Evolutionary conservation across 2,113 vertebrate species (phyloP), one percentile per base, ranked within the genome.

Genomic region (Triplophysa siluroides): DNA sequence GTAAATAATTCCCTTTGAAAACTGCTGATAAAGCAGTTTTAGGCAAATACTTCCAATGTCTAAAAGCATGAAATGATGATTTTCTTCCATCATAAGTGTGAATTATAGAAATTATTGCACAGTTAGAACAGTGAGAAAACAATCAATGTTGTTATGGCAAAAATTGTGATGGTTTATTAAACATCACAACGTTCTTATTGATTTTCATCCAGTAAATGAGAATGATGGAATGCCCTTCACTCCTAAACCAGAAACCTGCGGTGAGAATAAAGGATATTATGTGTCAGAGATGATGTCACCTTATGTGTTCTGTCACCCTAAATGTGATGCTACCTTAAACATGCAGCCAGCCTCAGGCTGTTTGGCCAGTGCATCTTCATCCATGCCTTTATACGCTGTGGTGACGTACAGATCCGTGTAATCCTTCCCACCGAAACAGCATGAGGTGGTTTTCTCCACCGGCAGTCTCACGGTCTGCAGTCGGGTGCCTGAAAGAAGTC

Each of bases 351-450:
- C 94, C 82, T 94, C 84, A 0, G 95, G 95, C 2, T 99, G 94
- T 14, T 73, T 86, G 38, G 86, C 81, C 62, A 88, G 83, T 26
- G 81, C 75, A 7, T 92, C 90, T 1, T 93, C 84, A 78, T 93
- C 89, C 85, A 96, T 87, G 18, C 93, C 96, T 0, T 92, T 83
- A 52, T 72, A 88, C 38, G 94, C 96, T 33, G 93, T 93, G 76
- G 96, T 98, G 88, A 98, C 96, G 2, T 93, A 99, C 80, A 99
- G 92, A 83, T 98, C 96, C 21, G 92, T 93, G 88, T 95, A 97
- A 89, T 96, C 93, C 10, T 91, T 92, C 75, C 97, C 97, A 63
- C 97, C 97, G 0, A 99, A 99, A 83, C 95, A 96, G 87, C 96
- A 97, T 0, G 96, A 99, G 18, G 97, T 98, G 69, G 93, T 96